Conservation (phyloP, 2,888 invertebrate genomes). For the Lepidochrysops patricia region DNA sequence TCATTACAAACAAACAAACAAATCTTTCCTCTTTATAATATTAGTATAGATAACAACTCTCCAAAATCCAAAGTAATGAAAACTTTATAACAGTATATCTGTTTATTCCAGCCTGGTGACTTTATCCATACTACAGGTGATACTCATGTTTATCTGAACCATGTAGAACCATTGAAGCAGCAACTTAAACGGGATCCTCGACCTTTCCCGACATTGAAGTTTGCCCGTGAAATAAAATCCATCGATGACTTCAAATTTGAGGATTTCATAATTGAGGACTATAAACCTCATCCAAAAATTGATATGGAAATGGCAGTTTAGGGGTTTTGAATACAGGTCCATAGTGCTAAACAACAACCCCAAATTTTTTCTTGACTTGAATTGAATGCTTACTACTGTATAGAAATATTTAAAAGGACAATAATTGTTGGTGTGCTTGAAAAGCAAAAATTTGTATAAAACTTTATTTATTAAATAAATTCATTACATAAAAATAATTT, state of each 20-base stretch:
- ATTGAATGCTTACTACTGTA: no score
- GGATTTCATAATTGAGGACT: conserved; percentile 89
- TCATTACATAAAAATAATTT: conserved; percentile 42
- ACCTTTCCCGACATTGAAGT: conserved; percentile 86
- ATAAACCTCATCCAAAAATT: conserved; percentile 92
- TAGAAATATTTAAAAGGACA: no score
- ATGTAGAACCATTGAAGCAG: conserved; percentile 85
- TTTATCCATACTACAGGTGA: conserved; percentile 97
- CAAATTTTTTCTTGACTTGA: no score
- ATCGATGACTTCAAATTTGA: conserved; percentile 92
- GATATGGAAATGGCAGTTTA: conserved; percentile 94
- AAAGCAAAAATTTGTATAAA: background rate
- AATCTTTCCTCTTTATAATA: no score
- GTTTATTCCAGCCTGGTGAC: conserved; percentile 83
- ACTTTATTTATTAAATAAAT: conserved; percentile 23
- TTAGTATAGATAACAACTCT: no score
- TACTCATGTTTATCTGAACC: conserved; percentile 94
- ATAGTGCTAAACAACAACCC: no score
- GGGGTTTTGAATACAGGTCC: background rate
- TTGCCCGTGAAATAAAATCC: conserved; percentile 80
- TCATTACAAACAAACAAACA: no score
- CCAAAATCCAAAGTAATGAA: no score
- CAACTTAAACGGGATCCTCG: conserved; percentile 87
- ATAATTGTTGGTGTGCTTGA: background rate
- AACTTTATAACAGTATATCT: background rate